Conservation (phyloP, 2,888 invertebrate genomes). For the Leistus spinibarbis region DNA sequence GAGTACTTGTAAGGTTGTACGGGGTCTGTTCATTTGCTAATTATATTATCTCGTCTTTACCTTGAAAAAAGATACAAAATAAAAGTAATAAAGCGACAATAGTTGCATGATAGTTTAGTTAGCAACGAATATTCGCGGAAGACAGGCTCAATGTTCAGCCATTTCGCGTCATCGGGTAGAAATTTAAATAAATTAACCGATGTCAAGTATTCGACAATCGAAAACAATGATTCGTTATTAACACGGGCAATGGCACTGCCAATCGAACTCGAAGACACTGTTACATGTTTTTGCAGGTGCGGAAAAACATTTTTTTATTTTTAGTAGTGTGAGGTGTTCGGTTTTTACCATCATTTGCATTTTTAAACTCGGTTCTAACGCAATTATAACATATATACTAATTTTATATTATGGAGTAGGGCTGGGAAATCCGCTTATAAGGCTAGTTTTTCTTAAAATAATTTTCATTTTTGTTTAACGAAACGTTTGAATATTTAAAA, state of each 20-base stretch:
- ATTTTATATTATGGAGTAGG: too few species aligned
- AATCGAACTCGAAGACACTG: slow-evolving; percentile 72
- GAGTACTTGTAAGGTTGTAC: slow-evolving; percentile 36
- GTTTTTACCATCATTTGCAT: background rate
- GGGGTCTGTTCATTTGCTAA: slow-evolving; percentile 23
- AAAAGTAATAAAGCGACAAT: slow-evolving; percentile 19
- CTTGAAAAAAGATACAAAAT: slow-evolving; percentile 24
- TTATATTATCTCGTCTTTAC: slow-evolving; percentile 36
- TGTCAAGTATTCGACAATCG: slow-evolving; percentile 13
- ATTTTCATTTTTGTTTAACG: background rate
- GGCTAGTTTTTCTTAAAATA: too few species aligned
- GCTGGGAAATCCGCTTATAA: too few species aligned
- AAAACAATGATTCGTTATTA: slow-evolving; percentile 11
- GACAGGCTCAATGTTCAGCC: slow-evolving; percentile 20
- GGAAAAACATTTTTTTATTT: background rate
- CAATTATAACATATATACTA: too few species aligned
- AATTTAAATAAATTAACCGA: slow-evolving; percentile 9
- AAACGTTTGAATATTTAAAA: background rate
- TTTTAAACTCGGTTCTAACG: too few species aligned
- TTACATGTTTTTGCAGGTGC: slow-evolving; percentile 84
- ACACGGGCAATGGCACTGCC: slow-evolving; percentile 58
- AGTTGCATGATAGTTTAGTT: slow-evolving; percentile 15
- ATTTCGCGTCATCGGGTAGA: slow-evolving; percentile 18
- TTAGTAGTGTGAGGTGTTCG: background rate
- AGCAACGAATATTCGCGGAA: background rate